Evolutionary conservation across 2,797 vertebrate species (phyloP).

Genomic region (Lemur catta): DNA sequence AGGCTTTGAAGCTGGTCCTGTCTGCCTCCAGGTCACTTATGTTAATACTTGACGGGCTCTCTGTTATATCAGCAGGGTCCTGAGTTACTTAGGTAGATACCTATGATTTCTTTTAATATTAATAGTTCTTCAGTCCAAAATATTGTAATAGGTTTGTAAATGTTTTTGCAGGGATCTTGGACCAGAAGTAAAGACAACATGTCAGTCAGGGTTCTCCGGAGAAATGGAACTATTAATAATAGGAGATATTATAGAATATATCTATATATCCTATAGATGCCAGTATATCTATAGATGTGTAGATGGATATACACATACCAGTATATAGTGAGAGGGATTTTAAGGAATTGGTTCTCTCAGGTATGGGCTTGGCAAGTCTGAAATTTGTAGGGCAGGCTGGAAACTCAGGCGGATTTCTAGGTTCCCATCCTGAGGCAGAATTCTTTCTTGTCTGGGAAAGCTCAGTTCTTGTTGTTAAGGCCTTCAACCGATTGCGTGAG

Average conservation of each 20-base stretch:
- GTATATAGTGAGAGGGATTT: not conserved
- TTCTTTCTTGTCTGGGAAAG: not conserved
- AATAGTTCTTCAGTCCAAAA: not conserved
- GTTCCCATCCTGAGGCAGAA: not conserved
- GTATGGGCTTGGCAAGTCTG: not conserved
- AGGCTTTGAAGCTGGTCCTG: not conserved
- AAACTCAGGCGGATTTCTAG: not conserved
- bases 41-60: too few relatives aligned
- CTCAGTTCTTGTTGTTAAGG: not conserved
- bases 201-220: not conserved
- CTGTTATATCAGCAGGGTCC: not conserved
- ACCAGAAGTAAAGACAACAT: not conserved
- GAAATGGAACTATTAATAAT: not conserved
- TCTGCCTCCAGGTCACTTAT: not conserved
- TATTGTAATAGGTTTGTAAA: not conserved
- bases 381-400: not conserved
- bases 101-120: not conserved
- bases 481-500: not conserved
- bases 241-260: not conserved
- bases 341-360: not conserved
- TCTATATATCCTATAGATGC: not conserved
- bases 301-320: not conserved
- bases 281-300: too few relatives aligned
- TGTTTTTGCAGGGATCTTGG: not conserved
- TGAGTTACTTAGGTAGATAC: not conserved